Evolutionary conservation across 1,140 invertebrate species (phyloP).

Genomic region (Drosophila kepulauana): DNA sequence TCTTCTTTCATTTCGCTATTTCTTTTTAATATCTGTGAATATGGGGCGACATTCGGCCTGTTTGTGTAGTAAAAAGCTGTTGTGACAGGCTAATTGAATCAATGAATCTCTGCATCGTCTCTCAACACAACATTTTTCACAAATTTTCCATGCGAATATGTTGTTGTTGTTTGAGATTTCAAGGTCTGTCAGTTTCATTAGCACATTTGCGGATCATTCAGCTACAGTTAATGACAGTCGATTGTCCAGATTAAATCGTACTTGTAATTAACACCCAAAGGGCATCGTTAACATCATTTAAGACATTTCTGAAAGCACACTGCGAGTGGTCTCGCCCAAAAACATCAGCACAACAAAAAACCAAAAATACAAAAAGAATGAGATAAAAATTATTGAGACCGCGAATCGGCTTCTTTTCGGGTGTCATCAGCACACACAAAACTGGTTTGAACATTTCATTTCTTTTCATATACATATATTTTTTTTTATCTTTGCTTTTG

Average conservation of each 20-base stretch:
- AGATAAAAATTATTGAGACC: background rate
- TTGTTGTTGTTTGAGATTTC: constrained; percentile 39
- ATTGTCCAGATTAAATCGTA: constrained; percentile 78
- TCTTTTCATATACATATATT: constrained; percentile 7
- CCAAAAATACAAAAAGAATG: too few relatives aligned
- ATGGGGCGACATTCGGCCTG: constrained; percentile 46
- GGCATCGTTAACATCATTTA: constrained; percentile 83
- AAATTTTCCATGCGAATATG: constrained; percentile 44
- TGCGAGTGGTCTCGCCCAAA: constrained; percentile 50
- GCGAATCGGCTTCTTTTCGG: constrained; percentile 38
- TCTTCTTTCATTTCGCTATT: constrained; percentile 6
- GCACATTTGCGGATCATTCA: constrained; percentile 72
- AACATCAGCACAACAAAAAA: background rate
- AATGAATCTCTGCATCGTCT: constrained; percentile 50
- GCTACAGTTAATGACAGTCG: constrained; percentile 73
- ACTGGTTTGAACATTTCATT: constrained; percentile 50
- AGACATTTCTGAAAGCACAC: constrained; percentile 55
- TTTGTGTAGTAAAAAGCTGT: constrained; percentile 54
- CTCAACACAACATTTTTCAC: constrained; percentile 22
- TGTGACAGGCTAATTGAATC: constrained; percentile 69
- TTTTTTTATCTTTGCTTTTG: constrained; percentile 1
- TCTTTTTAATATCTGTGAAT: background rate
- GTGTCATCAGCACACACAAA: constrained; percentile 42
- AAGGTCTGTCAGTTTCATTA: constrained; percentile 72
- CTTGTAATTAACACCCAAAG: constrained; percentile 81